These are phyloP conservation scores for Prietella phreatophila DNA, from an alignment of 2,113 vertebrate genomes.

Conservation along the genomic window DNA sequence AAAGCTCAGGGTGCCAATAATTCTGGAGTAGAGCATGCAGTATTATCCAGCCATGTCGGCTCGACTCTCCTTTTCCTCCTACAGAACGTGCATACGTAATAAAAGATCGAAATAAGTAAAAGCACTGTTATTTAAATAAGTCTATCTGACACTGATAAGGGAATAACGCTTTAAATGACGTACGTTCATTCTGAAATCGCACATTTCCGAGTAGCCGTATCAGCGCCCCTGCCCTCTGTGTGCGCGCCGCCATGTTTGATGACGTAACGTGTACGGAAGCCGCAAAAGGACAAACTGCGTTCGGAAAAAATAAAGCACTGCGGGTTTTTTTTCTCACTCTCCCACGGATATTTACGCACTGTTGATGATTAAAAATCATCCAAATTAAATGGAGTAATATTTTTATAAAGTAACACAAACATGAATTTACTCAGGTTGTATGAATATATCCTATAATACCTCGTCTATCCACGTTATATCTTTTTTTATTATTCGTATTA, in stretches of 20 bases:
- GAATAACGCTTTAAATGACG: conserved; percentile 41
- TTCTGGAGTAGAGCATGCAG: background rate
- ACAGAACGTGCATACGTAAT: background rate
- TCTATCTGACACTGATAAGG: background rate
- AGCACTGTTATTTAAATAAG: background rate
- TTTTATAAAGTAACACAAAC: background rate
- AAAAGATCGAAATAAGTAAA: background rate
- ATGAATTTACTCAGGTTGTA: background rate
- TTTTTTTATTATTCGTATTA: no score
- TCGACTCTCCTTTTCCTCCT: background rate
- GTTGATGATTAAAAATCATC: background rate
- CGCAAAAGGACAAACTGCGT: background rate
- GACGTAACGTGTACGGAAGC: conserved; percentile 56
- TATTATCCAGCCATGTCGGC: background rate
- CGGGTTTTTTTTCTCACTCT: no score
- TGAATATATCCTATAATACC: background rate
- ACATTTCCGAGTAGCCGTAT: conserved; percentile 54
- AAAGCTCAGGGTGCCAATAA: background rate
- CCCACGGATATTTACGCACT: no score
- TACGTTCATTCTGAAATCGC: conserved; percentile 63
- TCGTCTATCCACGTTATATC: background rate
- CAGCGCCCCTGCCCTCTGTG: conserved; percentile 43
- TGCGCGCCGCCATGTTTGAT: conserved; percentile 71
- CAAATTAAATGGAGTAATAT: background rate
- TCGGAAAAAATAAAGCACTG: background rate